Base-by-base conservation (phyloP, 1,140 invertebrate genomes). In the Drosophila mauritiana region DNA sequence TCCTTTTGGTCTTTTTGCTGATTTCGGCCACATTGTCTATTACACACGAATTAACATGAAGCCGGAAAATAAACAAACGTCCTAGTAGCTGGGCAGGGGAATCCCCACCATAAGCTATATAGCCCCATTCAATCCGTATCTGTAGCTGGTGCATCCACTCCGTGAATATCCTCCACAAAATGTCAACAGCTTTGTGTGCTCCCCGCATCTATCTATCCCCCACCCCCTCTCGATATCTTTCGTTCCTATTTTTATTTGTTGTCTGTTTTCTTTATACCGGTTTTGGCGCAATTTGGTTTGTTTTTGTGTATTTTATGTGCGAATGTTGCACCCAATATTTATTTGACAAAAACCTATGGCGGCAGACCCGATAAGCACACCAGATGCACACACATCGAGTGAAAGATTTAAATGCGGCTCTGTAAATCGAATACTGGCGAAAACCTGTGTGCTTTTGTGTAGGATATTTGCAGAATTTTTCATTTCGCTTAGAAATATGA, bases 11-110 rank as follows among this genome's bases (percentile, higher is more conserved):
- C 53, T 31, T 75, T 67, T 59, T 75, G 43, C 37, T 62, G 51
- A 74, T 75, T 57, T 75, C 40, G 74, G 63, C 55, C 80, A 75
- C 75, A 83, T 83, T 84, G 81, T 84, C 80, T 84, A 84, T 84
- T 84, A 84, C 80, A 84, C 81, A 73, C 80, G 81, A 85, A 84
- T 85, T 85, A 84, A 84, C 80, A 84, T 77, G 49, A 64, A 73
- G 61, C 65, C 61, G 45, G 36, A 65, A 80, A 72, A 83, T 78
- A 83, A 70, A 79, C 75, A 84, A 64, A 43, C 31, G 17, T 31
- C 61, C 11, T 13, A 22, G 48, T 13, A 22, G 48, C 39, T 11
- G 5, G 36, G 2, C n/a, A 31, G n/a, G 10, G 53, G 13, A 40
- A 55, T 27, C 39, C 39, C 37, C 11, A 10, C 27, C 42, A 27